Evolutionary conservation across 2,888 invertebrate genomes (phyloP), one percentile per base, ranked within the genome.

Genomic region (Dynastes maya): DNA sequence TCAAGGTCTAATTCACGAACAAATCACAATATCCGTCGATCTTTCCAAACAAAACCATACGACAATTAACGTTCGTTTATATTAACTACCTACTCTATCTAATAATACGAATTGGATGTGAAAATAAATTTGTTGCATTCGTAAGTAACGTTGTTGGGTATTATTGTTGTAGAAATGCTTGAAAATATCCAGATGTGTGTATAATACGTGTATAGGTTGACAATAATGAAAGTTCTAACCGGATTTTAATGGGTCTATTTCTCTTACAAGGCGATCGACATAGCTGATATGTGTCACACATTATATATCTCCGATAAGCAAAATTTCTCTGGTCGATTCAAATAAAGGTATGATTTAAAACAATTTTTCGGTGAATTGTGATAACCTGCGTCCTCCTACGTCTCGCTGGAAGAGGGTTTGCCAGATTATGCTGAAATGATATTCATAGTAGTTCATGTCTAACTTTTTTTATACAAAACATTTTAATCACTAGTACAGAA

Each of bases 171-270:
- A 51, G 68, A 51, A 13, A 51, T 51, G 6, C 45, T 68, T 29
- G 29, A 51, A 68, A 49, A 51, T 13, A 49, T 68, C 49, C 27
- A 11, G 51, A 68, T 63, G 2, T 61, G 22, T 22, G 9, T 63
- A 32, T 4, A 29, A 32, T 63, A 32, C 63, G 2, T 32, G 63
- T 63, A 63, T 29, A n/a, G 9, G n/a, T 49, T 51, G 68, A 68
- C 68, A 68, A 27, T 68, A 49, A 68, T 68, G 68, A 68, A 68
- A 68, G 68, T 68, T 27, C 27, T 9, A 68, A 68, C 68, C 68
- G 68, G 68, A 68, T 68, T 68, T 68, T 68, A 68, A 68, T 68
- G 49, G 68, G 4, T 51, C 68, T 68, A 68, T 68, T 68, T 68
- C 68, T 68, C 49, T 27, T 45, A 68, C 67, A 68, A 22, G 11